phyloP scores from a whole-genome alignment of 2,888 invertebrate genomes.

The Clitarchus hookeri region DNA sequence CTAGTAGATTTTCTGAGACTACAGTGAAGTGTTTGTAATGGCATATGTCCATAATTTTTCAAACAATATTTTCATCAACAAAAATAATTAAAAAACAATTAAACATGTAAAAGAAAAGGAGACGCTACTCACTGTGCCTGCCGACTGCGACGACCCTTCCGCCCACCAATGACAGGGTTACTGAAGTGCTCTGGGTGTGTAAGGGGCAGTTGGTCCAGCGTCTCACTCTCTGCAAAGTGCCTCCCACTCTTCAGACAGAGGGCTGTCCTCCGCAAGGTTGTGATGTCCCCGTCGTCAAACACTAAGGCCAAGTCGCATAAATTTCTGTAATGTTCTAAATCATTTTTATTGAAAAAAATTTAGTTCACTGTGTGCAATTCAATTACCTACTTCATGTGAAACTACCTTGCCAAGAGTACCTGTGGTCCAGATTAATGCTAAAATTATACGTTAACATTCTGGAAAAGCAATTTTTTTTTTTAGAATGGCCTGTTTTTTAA shows the following conservation, averaged over 20 bases:
- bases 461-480: too few relatives aligned
- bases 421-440: too few relatives aligned
- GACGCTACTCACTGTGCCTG: constrained; percentile 64
- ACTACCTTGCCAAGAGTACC: too few relatives aligned
- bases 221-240: constrained; percentile 97
- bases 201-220: constrained; percentile 92
- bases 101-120: constrained; percentile 27
- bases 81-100: not conserved
- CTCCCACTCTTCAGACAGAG: constrained; percentile 94
- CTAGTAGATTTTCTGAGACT: too few relatives aligned
- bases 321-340: too few relatives aligned
- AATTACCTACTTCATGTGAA: too few relatives aligned
- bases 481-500: too few relatives aligned
- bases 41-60: too few relatives aligned
- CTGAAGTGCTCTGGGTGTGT: constrained; percentile 99
- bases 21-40: too few relatives aligned
- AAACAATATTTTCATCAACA: too few relatives aligned
- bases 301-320: constrained; percentile 59
- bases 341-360: not conserved
- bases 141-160: constrained; percentile 71
- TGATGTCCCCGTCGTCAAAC: constrained; percentile 99
- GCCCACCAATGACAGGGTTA: constrained; percentile 89
- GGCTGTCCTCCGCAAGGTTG: constrained; percentile 89
- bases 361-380: not conserved
- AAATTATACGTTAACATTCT: too few relatives aligned